Evolutionary conservation across 2,797 vertebrate genomes (phyloP).

Genomic region (Fratercula arctica): DNA sequence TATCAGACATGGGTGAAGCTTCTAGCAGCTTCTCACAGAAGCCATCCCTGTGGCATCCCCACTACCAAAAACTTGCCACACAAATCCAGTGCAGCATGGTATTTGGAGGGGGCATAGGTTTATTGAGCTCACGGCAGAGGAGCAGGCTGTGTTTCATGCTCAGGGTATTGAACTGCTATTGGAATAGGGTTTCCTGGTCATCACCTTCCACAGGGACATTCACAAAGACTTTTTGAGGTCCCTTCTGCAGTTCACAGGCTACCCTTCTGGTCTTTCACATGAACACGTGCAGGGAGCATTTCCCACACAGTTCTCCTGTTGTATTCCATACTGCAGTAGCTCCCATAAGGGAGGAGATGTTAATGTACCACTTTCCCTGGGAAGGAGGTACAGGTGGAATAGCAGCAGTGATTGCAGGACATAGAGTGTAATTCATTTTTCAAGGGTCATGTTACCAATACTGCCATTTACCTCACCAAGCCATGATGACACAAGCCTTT

Average conservation of each 20-base stretch:
- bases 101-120: background rate
- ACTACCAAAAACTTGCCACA: background rate
- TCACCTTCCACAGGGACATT: background rate
- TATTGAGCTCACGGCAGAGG: background rate
- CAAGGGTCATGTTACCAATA: background rate
- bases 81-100: background rate
- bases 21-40: background rate
- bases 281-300: background rate
- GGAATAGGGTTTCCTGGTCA: background rate
- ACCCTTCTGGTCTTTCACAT: background rate
- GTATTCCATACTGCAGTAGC: background rate
- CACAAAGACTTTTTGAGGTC: background rate
- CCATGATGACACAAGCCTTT: background rate
- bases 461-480: background rate
- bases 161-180: background rate
- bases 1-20: background rate
- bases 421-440: background rate
- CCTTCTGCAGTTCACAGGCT: background rate
- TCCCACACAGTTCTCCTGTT: accelerated
- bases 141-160: background rate
- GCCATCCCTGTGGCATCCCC: background rate
- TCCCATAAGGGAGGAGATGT: background rate
- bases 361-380: background rate
- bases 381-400: background rate
- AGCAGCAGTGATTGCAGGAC: background rate